Conservation (phyloP, 1,140 invertebrate species). For the Temnothorax curvispinosus region DNA sequence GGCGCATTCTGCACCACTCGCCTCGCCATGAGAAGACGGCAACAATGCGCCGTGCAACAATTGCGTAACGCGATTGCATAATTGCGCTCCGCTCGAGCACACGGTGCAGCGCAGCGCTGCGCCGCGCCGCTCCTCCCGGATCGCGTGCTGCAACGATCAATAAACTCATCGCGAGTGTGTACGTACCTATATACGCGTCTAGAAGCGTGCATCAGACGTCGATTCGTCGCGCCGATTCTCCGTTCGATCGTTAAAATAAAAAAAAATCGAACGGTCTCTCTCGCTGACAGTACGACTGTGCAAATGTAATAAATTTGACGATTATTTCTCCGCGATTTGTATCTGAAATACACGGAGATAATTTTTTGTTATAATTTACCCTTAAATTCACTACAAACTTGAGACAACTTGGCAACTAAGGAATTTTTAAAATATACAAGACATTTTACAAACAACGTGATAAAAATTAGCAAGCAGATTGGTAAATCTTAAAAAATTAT, state of each 20-base stretch:
- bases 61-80: conserved; percentile 65
- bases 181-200: background rate
- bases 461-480: too few relatives aligned
- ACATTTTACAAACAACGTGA: too few relatives aligned
- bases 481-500: too few relatives aligned
- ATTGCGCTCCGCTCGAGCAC: conserved; percentile 45
- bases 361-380: too few relatives aligned
- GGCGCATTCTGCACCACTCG: conserved; percentile 27
- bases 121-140: conserved; percentile 28
- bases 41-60: conserved; percentile 56
- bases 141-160: conserved; percentile 67
- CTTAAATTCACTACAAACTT: too few relatives aligned
- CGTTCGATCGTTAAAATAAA: background rate
- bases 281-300: background rate
- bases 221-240: background rate
- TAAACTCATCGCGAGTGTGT: conserved; percentile 57
- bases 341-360: too few relatives aligned
- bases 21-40: conserved; percentile 48
- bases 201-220: background rate
- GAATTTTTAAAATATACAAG: too few relatives aligned
- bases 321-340: background rate
- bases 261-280: background rate
- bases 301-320: background rate
- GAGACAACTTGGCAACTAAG: too few relatives aligned
- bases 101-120: conserved; percentile 29